A percentile compares a stretch with the other conserved stretches of the same genome.
Evolutionary conservation across 2,888 invertebrate genomes (phyloP).

Genomic region (Catocala sponsa): DNA sequence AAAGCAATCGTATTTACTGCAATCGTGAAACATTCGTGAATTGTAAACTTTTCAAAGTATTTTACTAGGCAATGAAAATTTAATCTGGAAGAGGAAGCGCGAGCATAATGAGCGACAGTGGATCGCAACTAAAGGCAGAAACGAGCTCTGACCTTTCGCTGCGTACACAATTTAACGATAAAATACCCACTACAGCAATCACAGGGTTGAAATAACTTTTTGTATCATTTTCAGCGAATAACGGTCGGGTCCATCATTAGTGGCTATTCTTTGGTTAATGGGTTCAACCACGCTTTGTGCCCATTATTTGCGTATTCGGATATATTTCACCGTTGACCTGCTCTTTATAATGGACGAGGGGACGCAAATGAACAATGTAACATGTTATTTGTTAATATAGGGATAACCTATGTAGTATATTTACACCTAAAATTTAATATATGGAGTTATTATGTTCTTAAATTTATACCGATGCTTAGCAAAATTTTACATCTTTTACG

Average conservation of each 20-base stretch:
- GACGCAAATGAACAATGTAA: neutral
- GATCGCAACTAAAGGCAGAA: slow-evolving; percentile 60
- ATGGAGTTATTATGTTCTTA: no score
- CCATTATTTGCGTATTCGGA: neutral
- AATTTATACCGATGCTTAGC: no score
- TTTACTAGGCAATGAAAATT: slow-evolving; percentile 58
- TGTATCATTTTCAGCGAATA: slow-evolving; percentile 24
- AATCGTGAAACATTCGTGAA: slow-evolving; percentile 38
- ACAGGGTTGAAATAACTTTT: slow-evolving; percentile 17
- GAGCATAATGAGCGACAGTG: slow-evolving; percentile 59
- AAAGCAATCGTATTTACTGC: no score
- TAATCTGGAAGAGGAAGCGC: slow-evolving; percentile 49
- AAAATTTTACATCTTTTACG: no score
- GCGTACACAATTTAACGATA: slow-evolving; percentile 40
- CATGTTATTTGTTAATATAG: no score
- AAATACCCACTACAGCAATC: slow-evolving; percentile 38
- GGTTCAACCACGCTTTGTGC: slow-evolving; percentile 7
- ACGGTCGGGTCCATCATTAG: slow-evolving; percentile 24
- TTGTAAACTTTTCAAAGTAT: slow-evolving; percentile 52
- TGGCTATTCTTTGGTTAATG: slow-evolving; percentile 12
- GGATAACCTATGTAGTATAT: no score
- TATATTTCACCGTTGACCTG: neutral
- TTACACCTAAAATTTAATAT: no score
- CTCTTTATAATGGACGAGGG: slow-evolving; percentile 2
- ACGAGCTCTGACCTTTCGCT: slow-evolving; percentile 48